These are phyloP conservation scores for Blomia tropicalis DNA, from an alignment of 2,888 invertebrate genomes.

Conservation along the genomic window DNA sequence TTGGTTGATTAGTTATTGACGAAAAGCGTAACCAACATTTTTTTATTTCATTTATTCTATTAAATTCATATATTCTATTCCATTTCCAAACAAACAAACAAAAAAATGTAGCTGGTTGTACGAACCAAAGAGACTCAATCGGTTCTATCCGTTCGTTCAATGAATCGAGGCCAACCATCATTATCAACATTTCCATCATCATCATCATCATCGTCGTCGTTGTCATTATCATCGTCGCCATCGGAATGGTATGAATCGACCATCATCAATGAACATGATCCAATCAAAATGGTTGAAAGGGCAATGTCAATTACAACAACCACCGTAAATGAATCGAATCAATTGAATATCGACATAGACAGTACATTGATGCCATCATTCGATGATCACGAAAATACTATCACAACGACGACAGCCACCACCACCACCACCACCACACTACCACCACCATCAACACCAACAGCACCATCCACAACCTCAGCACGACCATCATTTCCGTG, in stretches of 20 bases:
- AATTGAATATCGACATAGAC: not conserved
- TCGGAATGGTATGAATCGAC: not conserved
- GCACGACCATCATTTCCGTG: too few relatives aligned
- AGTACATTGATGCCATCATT: too few relatives aligned
- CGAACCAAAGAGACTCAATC: not conserved
- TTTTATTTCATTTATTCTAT: too few relatives aligned
- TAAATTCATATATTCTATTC: not conserved
- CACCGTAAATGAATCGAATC: not conserved
- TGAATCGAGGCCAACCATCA: too few relatives aligned
- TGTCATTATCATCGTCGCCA: too few relatives aligned
- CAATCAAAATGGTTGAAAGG: not conserved
- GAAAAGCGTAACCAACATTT: too few relatives aligned
- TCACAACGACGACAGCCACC: too few relatives aligned
- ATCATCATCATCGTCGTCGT: too few relatives aligned
- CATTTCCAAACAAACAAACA: not conserved
- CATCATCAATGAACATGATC: not conserved
- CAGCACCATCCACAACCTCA: not conserved
- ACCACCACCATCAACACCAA: not conserved
- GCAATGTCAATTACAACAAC: not conserved
- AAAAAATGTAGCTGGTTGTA: not conserved
- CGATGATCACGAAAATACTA: not conserved
- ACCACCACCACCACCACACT: not conserved
- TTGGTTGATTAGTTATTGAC: not conserved
- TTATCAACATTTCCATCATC: too few relatives aligned
- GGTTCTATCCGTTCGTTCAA: too few relatives aligned